Base-by-base conservation (phyloP, 2,113 vertebrate genomes). In the Cavia porcellus region DNA sequence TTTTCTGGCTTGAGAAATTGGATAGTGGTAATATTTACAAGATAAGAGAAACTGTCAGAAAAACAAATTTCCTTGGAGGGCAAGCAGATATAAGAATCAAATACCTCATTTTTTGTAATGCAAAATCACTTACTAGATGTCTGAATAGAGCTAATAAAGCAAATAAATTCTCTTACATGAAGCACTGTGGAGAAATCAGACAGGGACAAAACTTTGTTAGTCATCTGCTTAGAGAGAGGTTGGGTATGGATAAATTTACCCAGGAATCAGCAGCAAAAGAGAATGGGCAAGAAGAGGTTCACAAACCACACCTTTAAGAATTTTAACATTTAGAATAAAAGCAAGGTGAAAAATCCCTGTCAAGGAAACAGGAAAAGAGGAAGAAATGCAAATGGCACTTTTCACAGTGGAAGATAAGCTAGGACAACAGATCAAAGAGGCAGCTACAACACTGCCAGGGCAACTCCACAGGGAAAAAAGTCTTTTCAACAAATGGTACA, bases 51-150 rank as follows among this genome's bases (percentile, higher is more conserved):
- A 35, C 32, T 61, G 66, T 45, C 57, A 64, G 79, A 42, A 93
- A 96, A 93, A n/a, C 20, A 91, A 66, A 92, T 79, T 93, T 89
- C 61, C 42, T 96, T 84, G 55, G 68, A 52, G 47, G 35, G 38
- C 66, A 28, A 68, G 47, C 47, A 94, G 45, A 77, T 10, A 57
- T 0, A 8, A 93, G 59, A 77, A 82, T 93, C 70, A 61, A n/a
- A 28, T 50, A 91, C 89, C 93, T 94, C 47, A 93, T 77, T 96
- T 84, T 87, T 57, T 32, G 38, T 72, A 86, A 79, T 22, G 47
- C 74, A 79, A 87, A 81, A 45, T 30, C 72, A 35, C 42, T 38
- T 61, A 24, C 66, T 68, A 92, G 35, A 72, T 28, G 83, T 20
- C 55, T 55, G 82, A 66, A 38, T 52, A 55, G 61, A 83, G 42